phyloP scores from a whole-genome alignment of 2,888 invertebrate species.

The Phalera bucephala region DNA sequence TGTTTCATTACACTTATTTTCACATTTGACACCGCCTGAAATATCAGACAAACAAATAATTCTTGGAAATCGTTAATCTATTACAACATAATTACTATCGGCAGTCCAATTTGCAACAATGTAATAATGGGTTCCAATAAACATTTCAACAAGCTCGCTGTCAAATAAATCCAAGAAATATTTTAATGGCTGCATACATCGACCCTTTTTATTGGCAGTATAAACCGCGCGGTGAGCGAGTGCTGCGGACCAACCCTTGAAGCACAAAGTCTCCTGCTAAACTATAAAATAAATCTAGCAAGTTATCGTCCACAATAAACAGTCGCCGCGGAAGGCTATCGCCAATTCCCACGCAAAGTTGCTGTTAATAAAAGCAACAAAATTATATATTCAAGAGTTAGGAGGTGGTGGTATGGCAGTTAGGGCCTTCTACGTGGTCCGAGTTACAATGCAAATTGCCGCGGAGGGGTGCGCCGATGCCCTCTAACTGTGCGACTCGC shows the following conservation, averaged over 20 bases:
- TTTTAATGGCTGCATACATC: constrained; percentile 74
- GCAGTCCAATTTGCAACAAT: constrained; percentile 72
- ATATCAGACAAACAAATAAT: constrained; percentile 6
- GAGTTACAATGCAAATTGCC: constrained; percentile 83
- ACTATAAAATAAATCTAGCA: constrained; percentile 81
- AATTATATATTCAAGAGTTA: constrained; percentile 83
- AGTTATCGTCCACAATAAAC: constrained; percentile 80
- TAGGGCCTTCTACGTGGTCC: constrained; percentile 80
- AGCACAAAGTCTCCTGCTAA: constrained; percentile 68
- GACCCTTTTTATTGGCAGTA: constrained; percentile 73
- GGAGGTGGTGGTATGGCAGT: constrained; percentile 79
- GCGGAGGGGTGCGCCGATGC: constrained; percentile 79
- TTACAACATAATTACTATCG: constrained; percentile 48
- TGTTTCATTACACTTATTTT: constrained; percentile 40
- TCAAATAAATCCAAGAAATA: constrained; percentile 80
- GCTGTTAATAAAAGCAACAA: constrained; percentile 82
- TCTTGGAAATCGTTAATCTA: constrained; percentile 24
- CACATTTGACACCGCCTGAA: constrained; percentile 7
- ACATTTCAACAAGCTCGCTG: constrained; percentile 67
- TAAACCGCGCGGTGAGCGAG: constrained; percentile 53
- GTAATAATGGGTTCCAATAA: constrained; percentile 63
- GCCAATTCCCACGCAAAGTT: constrained; percentile 81
- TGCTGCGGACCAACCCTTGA: constrained; percentile 55
- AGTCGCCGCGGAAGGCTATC: constrained; percentile 78
- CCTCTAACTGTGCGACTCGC: constrained; percentile 80